Evolutionary conservation across 2,113 vertebrate species (phyloP).

Genomic region (Tamias sibiricus): DNA sequence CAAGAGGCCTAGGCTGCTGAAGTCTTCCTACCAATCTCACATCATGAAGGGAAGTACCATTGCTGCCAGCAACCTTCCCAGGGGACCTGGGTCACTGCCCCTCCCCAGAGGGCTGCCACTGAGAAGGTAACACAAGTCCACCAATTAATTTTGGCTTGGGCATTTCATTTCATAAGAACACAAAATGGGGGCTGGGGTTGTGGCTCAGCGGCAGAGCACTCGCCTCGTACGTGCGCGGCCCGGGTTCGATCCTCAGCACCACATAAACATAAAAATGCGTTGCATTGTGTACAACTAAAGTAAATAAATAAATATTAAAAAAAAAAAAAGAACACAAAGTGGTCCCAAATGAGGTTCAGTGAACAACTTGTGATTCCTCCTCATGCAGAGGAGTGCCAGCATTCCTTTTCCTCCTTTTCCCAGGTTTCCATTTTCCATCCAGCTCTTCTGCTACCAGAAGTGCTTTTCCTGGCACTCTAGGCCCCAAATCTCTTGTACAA

Average conservation of each 20-base stretch:
- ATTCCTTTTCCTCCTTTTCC: neutral
- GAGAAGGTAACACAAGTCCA: neutral
- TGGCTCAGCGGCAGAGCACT: too few species aligned
- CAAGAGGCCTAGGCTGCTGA: constrained; percentile 20
- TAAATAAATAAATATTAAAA: too few species aligned
- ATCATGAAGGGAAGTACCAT: constrained; percentile 47
- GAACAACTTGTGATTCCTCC: neutral
- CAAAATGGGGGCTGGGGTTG: too few species aligned
- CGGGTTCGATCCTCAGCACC: too few species aligned
- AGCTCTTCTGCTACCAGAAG: neutral
- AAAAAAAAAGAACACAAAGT: neutral
- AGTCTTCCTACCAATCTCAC: neutral
- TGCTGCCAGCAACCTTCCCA: constrained; percentile 1
- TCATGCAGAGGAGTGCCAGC: neutral
- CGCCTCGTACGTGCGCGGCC: too few species aligned
- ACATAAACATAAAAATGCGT: too few species aligned
- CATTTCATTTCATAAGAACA: neutral
- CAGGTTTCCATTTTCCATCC: neutral
- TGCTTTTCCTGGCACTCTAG: neutral
- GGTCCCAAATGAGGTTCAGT: neutral
- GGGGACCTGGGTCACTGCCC: neutral
- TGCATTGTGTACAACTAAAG: too few species aligned
- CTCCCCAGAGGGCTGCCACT: neutral
- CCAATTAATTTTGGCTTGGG: neutral
- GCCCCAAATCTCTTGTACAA: neutral